Percentiles rank a stretch among this genome's conserved stretches.
These are phyloP conservation scores for Calidris pygmaea DNA, from an alignment of 2,113 vertebrate genomes.

Conservation along the genomic window DNA sequence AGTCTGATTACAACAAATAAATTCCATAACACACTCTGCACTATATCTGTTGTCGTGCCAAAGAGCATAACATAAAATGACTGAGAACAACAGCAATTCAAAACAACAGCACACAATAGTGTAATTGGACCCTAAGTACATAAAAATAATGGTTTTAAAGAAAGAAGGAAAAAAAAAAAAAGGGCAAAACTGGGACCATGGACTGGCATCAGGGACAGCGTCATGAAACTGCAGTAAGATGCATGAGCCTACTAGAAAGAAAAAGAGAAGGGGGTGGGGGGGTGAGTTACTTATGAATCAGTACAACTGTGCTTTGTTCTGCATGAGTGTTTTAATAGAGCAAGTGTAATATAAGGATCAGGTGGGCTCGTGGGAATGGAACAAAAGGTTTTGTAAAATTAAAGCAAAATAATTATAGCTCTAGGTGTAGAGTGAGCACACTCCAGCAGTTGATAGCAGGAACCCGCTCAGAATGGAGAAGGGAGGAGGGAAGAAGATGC, in stretches of 20 bases:
- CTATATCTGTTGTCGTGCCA: constrained; percentile 44
- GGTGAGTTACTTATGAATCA: constrained; percentile 80
- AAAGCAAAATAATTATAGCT: constrained; percentile 87
- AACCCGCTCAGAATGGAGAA: constrained; percentile 73
- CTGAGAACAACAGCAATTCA: constrained; percentile 60
- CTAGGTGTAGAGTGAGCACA: constrained; percentile 80
- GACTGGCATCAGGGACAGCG: constrained; percentile 48
- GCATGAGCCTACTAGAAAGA: constrained; percentile 62
- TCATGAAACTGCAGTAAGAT: constrained; percentile 63
- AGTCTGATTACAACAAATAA: constrained; percentile 61
- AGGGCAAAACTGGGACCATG: constrained; percentile 34
- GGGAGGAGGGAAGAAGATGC: constrained; percentile 49
- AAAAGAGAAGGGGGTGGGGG: constrained; percentile 38
- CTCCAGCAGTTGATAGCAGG: constrained; percentile 77
- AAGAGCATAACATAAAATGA: constrained; percentile 56
- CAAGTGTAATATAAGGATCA: constrained; percentile 83
- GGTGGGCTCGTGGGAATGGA: constrained; percentile 83
- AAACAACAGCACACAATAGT: constrained; percentile 32
- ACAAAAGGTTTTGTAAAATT: constrained; percentile 86
- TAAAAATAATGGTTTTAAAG: constrained; percentile 32
- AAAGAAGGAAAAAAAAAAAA: neutral
- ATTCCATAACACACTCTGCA: constrained; percentile 29
- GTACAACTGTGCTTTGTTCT: constrained; percentile 84
- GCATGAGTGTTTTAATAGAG: constrained; percentile 84
- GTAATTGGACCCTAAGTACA: constrained; percentile 43